phyloP scores from a whole-genome alignment of 2,888 invertebrate genomes.

The Ophion costatus region DNA sequence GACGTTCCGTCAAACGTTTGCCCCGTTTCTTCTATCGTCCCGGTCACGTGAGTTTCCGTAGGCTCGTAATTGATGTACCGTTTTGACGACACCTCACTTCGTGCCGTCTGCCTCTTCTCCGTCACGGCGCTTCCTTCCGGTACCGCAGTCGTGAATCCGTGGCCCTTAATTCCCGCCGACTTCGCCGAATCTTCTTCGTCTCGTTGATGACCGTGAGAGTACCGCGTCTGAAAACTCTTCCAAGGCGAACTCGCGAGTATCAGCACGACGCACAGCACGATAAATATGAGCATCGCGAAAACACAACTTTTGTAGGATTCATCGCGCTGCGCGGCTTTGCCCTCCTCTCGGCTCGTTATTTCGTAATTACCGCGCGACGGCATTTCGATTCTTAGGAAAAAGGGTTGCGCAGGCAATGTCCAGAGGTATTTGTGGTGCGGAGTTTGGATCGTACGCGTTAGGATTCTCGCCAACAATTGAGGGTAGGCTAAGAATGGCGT shows the following conservation, averaged over 20 bases:
- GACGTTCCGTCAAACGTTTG: not conserved
- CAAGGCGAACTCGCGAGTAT: conserved; percentile 67
- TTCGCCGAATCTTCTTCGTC: conserved; percentile 5
- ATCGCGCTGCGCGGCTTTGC: conserved; percentile 67
- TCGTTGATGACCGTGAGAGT: not conserved
- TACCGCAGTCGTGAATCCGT: conserved; percentile 4
- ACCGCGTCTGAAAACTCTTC: conserved; percentile 50
- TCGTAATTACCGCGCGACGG: conserved; percentile 70
- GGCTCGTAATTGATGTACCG: not conserved
- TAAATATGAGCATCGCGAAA: conserved; percentile 70
- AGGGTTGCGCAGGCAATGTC: not conserved
- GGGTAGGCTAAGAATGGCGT: not conserved
- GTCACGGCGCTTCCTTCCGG: conserved; percentile 2
- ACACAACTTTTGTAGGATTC: conserved; percentile 73
- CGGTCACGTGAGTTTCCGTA: not conserved
- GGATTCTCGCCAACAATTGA: conserved; percentile 3
- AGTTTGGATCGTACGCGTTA: conserved; percentile 1
- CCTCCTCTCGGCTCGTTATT: conserved; percentile 63
- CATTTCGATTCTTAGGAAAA: conserved; percentile 62
- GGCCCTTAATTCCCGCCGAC: conserved; percentile 24
- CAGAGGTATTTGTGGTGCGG: not conserved
- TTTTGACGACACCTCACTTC: not conserved
- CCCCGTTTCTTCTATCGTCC: not conserved
- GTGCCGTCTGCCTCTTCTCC: not conserved
- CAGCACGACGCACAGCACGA: conserved; percentile 71